phyloP scores from a whole-genome alignment of 2,797 vertebrate genomes.

The Coccyzus lansbergi region DNA sequence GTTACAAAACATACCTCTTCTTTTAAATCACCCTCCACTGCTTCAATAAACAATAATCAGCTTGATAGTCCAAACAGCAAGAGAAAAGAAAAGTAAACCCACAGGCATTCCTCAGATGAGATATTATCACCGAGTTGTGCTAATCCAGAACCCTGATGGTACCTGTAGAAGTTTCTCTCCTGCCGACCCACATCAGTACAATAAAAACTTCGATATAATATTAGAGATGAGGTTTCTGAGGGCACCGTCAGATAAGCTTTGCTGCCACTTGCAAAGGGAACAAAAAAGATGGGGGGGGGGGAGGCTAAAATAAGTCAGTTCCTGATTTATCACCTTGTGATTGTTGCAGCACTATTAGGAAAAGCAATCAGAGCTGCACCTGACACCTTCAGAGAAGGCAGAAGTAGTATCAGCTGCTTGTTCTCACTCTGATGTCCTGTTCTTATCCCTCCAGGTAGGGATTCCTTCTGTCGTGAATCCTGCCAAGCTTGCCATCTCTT shows the following conservation, averaged over 20 bases:
- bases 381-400: neutral
- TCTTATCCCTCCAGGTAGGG: neutral
- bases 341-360: neutral
- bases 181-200: neutral
- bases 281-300: neutral
- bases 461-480: neutral
- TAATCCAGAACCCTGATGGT: neutral
- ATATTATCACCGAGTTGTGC: neutral
- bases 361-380: neutral
- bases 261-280: neutral
- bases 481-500: neutral
- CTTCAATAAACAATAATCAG: neutral
- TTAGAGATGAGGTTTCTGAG: neutral
- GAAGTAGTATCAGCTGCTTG: slow-evolving; percentile 26
- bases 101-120: neutral
- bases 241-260: neutral
- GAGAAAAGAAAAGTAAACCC: neutral
- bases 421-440: neutral
- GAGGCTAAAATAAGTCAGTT: neutral
- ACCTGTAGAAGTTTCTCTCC: neutral
- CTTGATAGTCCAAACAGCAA: neutral
- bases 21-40: neutral
- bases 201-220: neutral
- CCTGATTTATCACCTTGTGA: neutral
- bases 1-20: slow-evolving; percentile 11